phyloP scores from a whole-genome alignment of 2,113 vertebrate species.

The Sapajus apella region DNA sequence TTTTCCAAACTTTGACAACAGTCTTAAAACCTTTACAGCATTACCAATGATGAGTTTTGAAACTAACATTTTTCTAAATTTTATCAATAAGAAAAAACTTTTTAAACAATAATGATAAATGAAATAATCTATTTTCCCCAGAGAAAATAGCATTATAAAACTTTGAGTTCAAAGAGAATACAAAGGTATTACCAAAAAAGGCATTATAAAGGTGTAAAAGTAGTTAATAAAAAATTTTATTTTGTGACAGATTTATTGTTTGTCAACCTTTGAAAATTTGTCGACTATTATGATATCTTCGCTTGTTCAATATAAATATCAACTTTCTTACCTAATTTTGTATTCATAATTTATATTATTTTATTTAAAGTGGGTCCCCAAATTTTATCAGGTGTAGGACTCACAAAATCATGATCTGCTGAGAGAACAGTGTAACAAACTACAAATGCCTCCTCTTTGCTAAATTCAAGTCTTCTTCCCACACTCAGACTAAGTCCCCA shows the following conservation, averaged over 20 bases:
- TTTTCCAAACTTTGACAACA: not conserved
- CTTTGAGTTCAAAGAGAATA: not conserved
- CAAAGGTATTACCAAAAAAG: not conserved
- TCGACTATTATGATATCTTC: not conserved
- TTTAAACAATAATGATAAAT: not conserved
- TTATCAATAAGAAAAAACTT: not conserved
- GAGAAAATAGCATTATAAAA: not conserved
- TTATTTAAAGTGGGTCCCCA: not conserved
- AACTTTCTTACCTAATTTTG: not conserved
- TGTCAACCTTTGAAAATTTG: not conserved
- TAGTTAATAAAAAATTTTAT: not conserved
- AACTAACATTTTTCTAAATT: not conserved
- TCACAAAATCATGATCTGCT: not conserved
- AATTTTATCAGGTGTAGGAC: not conserved
- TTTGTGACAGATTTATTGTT: not conserved
- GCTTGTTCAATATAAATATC: not conserved
- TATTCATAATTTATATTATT: not conserved
- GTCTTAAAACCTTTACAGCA: not conserved
- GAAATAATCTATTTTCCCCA: not conserved
- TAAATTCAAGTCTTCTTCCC: not conserved
- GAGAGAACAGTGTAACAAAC: not conserved
- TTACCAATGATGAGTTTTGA: not conserved
- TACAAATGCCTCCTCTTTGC: not conserved
- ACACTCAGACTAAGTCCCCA: rapidly evolving
- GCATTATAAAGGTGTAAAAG: not conserved